Evolutionary conservation across 2,113 vertebrate genomes (phyloP), one percentile per base, ranked within the genome.

Genomic region (Hydrolagus affinis): DNA sequence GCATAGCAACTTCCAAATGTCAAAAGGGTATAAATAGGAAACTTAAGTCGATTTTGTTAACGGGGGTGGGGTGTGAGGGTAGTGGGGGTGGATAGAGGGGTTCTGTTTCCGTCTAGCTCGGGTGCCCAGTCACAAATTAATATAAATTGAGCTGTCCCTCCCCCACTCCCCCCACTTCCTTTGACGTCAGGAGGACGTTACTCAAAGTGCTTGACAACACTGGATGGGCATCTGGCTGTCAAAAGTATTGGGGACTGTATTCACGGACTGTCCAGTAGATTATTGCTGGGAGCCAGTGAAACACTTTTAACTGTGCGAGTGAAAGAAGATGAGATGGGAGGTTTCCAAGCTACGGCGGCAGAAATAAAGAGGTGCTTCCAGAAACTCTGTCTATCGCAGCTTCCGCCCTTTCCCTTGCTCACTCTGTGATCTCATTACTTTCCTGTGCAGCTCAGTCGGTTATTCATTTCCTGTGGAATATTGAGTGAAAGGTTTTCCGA

Each of bases 41-140:
- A 83, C 64, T 83, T 68, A 25, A 83, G 66, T 83, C 77, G 23
- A 83, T 66, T 83, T 83, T 83, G 77, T 64, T 60, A 83, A 57
- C 60, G 11, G 62, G 77, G 25, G n/a, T n/a, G n/a, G n/a, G n/a
- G n/a, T n/a, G n/a, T n/a, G n/a, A n/a, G n/a, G n/a, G n/a, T n/a
- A n/a, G n/a, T 44, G 44, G 44, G 44, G 44, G 44, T 44, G 44
- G 44, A 3, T 44, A 6, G 44, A 44, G 44, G 44, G 44, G 44
- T 44, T 44, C 44, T 44, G 44, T 44, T 44, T 44, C 44, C 6
- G 44, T 44, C 44, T 44, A 44, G 44, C 44, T 44, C 44, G 44
- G 44, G 44, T 3, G 44, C 44, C 44, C 44, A 44, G 44, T 3
- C 44, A 44, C 2, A n/a, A n/a, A n/a, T n/a, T 6, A 44, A 44